Evolutionary conservation across 1,140 invertebrate species (phyloP).

Genomic region (Drosophila mayri): DNA sequence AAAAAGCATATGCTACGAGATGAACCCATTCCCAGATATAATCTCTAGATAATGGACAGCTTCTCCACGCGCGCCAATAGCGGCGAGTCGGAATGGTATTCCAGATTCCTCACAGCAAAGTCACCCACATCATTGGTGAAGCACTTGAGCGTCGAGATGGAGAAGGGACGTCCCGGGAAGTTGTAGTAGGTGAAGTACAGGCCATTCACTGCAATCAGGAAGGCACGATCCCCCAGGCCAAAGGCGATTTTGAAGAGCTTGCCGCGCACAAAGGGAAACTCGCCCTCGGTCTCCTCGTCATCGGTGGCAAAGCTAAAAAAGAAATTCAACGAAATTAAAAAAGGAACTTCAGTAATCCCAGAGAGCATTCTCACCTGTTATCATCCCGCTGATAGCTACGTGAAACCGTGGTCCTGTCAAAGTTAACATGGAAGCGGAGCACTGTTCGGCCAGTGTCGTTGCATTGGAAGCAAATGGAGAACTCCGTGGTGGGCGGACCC

Average conservation of each 20-base stretch:
- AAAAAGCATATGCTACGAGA: conserved; percentile 26
- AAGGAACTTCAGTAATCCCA: not conserved
- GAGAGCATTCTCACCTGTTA: conserved; percentile 53
- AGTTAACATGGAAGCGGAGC: conserved; percentile 78
- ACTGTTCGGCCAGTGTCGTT: conserved; percentile 78
- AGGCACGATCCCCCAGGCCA: conserved; percentile 80
- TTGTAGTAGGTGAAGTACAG: conserved; percentile 84
- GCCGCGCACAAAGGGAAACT: conserved; percentile 80
- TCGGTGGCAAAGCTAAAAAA: conserved; percentile 64
- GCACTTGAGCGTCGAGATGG: conserved; percentile 81
- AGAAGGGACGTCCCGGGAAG: conserved; percentile 72
- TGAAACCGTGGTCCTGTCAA: conserved; percentile 74
- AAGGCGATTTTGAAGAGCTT: conserved; percentile 83
- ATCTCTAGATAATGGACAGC: conserved; percentile 71
- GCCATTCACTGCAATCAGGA: conserved; percentile 81
- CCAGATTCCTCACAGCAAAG: conserved; percentile 73
- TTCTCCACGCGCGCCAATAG: conserved; percentile 77
- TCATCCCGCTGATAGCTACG: conserved; percentile 76
- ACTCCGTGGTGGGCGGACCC: conserved; percentile 76
- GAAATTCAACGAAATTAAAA: not conserved
- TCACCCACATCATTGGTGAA: conserved; percentile 78
- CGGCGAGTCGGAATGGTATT: conserved; percentile 81
- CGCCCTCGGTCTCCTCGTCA: conserved; percentile 83
- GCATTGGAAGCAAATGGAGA: conserved; percentile 83
- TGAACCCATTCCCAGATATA: not conserved